Evolutionary conservation across 92 coral and sea anemone species (phyloP), one percentile per base, ranked within the genome.

Genomic region (Plumapathes pennacea): DNA sequence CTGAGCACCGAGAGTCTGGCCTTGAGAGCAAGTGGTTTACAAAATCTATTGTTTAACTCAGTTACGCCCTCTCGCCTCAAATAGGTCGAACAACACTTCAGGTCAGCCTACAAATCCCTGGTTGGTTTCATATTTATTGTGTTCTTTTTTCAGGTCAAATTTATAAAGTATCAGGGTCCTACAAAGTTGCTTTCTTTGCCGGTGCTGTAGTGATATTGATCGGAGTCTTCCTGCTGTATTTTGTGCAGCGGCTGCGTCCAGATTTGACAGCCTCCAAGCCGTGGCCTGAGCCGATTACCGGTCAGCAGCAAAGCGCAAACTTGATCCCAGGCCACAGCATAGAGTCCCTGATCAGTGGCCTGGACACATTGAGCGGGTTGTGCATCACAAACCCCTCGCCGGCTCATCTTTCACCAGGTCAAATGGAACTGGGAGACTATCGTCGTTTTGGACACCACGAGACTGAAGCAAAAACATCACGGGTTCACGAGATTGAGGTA

Each of bases 221-320:
- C 13, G 89, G 90, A 6, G 59, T 64, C 1, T 39, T 62, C 50
- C 50, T 83, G 36, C 57, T 88, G 67, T 88, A 83, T 32, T 6
- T 88, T n/a, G 89, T 88, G 5, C 70, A 83, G 27, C 74, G 86
- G 22, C 45, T 77, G n/a, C 75, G 66, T 40, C 96, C 90, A 42
- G 89, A 82, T 9, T 40, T 82, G 64, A 48, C 57, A 41, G 58
- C 43, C 18, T 52, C 46, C 10, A 22, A 13, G 14, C 25, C 57
- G 30, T 2, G 36, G 29, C 46, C 50, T 2, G 17, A 28, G 14
- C 7, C 38, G 1, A 32, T 6, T 10, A 36, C 29, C 39, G 73
- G 63, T 15, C 83, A 82, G 10, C 48, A 67, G 38, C 43, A 56
- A 41, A 46, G 67, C 32, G 32, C 68, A 4, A 49, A 56, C 32